Evolutionary conservation across 2,113 vertebrate genomes (phyloP).

Genomic region (Eclectus roratus): DNA sequence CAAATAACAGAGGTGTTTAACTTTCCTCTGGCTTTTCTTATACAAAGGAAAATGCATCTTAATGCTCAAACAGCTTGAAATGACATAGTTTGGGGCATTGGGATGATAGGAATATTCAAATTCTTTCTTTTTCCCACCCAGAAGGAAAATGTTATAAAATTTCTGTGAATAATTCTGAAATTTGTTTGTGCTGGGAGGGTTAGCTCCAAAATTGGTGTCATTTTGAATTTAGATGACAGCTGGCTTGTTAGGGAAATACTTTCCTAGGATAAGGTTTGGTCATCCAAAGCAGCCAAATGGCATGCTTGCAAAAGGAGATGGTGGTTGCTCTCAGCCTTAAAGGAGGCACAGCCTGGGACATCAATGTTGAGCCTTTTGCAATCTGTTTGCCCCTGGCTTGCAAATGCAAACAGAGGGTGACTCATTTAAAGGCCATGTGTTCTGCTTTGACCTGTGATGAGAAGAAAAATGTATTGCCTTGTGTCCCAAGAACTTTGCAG

Average conservation of each 20-base stretch:
- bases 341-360: neutral
- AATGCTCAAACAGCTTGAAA: neutral
- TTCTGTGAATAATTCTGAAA: conserved; percentile 27
- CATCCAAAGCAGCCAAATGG: neutral
- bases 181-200: neutral
- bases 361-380: neutral
- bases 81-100: neutral
- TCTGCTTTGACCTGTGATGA: neutral
- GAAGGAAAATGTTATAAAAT: neutral
- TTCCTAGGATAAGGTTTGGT: neutral
- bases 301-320: neutral
- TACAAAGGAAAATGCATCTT: conserved; percentile 15
- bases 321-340: neutral
- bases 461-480: neutral
- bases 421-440: neutral
- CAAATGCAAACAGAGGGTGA: neutral
- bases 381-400: neutral
- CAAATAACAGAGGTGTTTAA: neutral
- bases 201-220: neutral
- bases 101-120: neutral
- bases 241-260: neutral
- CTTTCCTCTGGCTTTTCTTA: conserved; percentile 9
- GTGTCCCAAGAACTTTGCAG: neutral
- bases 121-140: neutral
- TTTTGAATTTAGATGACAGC: neutral